Conservation (phyloP, 2,888 invertebrate genomes). For the Thysanoteuthis rhombus region DNA sequence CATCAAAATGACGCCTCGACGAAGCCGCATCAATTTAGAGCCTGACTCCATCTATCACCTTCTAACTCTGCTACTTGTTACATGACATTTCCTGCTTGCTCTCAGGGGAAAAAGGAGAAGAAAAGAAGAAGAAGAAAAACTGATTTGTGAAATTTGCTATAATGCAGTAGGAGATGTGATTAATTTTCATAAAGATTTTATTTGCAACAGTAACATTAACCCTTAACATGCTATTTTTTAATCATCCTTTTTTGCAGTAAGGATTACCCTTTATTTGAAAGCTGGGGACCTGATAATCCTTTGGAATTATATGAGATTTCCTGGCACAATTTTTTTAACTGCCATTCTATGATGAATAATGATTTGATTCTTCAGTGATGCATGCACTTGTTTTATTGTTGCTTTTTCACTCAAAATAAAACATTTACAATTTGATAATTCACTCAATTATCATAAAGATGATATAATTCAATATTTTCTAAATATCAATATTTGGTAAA, state of each 20-base stretch:
- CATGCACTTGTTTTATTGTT: not conserved
- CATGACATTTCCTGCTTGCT: slow-evolving; percentile 12
- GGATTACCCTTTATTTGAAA: not conserved
- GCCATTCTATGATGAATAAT: slow-evolving; percentile 12
- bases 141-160: not conserved
- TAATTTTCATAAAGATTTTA: slow-evolving; percentile 12
- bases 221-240: not conserved
- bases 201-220: not conserved
- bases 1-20: slow-evolving; percentile 12
- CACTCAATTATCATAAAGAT: not conserved
- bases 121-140: not conserved
- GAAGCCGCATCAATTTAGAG: not conserved
- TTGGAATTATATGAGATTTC: slow-evolving; percentile 12
- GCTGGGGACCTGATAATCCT: not conserved
- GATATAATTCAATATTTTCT: not conserved
- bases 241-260: slow-evolving; percentile 12
- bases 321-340: not conserved
- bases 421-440: not conserved
- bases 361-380: too few species aligned
- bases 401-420: not conserved
- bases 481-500: not conserved
- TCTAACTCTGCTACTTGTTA: not conserved
- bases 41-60: not conserved
- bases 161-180: not conserved
- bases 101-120: not conserved